These are phyloP conservation scores for Orchestes rusci DNA, from an alignment of 2,888 invertebrate species.

Conservation along the genomic window DNA sequence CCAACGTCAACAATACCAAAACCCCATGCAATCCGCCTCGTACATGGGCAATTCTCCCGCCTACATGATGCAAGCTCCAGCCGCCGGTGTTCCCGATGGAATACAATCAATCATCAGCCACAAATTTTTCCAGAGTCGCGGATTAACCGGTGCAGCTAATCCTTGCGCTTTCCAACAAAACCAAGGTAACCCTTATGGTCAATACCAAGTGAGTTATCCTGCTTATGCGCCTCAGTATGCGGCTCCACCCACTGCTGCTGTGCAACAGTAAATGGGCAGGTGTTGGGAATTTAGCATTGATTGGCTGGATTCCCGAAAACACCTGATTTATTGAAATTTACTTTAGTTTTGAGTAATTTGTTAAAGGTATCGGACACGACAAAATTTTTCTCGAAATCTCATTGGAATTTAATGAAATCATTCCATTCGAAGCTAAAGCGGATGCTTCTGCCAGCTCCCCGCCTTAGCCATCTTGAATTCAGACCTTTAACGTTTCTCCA, in stretches of 20 bases:
- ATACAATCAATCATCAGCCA: constrained; percentile 56
- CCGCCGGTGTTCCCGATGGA: constrained; percentile 38
- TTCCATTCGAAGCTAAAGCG: constrained; percentile 25
- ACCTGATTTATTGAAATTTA: no score
- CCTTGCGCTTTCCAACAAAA: constrained; percentile 55
- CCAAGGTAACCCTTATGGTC: constrained; percentile 49
- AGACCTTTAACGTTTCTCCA: constrained; percentile 27
- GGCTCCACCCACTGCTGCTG: constrained; percentile 55
- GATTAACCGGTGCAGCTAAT: constrained; percentile 49
- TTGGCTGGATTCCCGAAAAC: no score
- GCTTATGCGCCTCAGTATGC: constrained; percentile 50
- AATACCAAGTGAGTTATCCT: constrained; percentile 60
- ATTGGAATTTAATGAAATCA: no score
- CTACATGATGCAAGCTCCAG: constrained; percentile 45
- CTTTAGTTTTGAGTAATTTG: no score
- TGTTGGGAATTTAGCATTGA: background rate
- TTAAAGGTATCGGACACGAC: no score
- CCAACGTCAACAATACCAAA: constrained; percentile 33
- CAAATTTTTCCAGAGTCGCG: constrained; percentile 66
- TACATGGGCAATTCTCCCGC: constrained; percentile 36
- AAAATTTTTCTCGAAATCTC: no score
- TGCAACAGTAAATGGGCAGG: constrained; percentile 63
- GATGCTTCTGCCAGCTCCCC: constrained; percentile 28
- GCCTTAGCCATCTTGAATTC: constrained; percentile 17
- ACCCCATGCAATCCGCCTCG: constrained; percentile 29